Evolutionary conservation across 2,888 invertebrate genomes (phyloP), one percentile per base, ranked within the genome.

Genomic region (Cloeon dipterum): DNA sequence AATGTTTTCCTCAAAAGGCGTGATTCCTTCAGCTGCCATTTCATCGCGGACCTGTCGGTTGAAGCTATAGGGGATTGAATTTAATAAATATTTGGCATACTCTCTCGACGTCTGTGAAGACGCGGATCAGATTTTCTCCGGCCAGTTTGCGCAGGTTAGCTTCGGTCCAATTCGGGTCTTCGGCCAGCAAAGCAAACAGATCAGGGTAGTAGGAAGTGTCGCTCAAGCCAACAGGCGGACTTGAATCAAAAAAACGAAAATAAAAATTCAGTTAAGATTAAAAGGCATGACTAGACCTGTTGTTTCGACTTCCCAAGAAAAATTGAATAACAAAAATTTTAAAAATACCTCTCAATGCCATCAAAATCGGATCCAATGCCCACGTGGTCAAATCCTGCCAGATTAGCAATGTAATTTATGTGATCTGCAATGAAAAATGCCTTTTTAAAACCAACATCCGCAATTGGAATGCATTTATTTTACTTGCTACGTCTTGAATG

Each of bases 61-160:
- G n/a, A n/a, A n/a, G n/a, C n/a, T n/a, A n/a, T n/a, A n/a, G n/a
- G n/a, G n/a, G n/a, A n/a, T n/a, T n/a, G n/a, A n/a, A n/a, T n/a
- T n/a, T n/a, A n/a, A n/a, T n/a, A n/a, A n/a, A n/a, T 7, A 14
- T 14, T 14, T 11, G 29, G 5, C 14, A 34, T 45, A 66, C 66
- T 47, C 66, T 65, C 52, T 79, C 79, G 2, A 76, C 79, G 20
- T 70, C 68, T 38, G 61, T 59, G 51, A 74, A 59, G 19, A 81
- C 79, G 26, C 81, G 63, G 36, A 81, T 56, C 44, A 81, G 68
- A 53, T 81, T 81, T 38, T 73, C 60, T 1, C 79, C 79, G 0
- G 79, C 79, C 44, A 81, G 55, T 51, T 79, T 78, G 39, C 73
- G 72, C 41, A 81, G 59, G 47, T 79, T 78, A 35, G 77, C 76